These are phyloP conservation scores for Sinocyclocheilus maitianheensis DNA, from an alignment of 2,113 vertebrate genomes.

Conservation along the genomic window DNA sequence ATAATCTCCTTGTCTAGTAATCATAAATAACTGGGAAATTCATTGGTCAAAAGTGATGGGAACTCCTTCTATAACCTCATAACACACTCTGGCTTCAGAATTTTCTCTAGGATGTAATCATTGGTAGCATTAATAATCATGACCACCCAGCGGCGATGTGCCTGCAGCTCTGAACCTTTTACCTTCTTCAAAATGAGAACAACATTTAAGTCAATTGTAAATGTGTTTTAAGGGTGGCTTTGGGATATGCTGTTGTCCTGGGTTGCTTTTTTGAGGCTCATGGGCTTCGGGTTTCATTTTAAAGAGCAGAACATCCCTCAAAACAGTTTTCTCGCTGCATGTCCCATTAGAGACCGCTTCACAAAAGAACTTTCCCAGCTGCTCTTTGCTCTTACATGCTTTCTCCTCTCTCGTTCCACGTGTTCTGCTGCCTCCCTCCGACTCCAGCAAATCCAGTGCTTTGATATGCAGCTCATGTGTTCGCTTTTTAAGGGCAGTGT, in stretches of 20 bases:
- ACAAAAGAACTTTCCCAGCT: constrained; percentile 10
- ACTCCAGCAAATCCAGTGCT: constrained; percentile 6
- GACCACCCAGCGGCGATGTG: neutral
- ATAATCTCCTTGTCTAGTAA: neutral
- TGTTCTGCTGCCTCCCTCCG: neutral
- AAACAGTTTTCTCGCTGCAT: neutral
- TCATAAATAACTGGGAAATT: neutral
- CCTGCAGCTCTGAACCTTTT: constrained; percentile 1
- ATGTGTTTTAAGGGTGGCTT: neutral
- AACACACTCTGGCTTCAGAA: neutral
- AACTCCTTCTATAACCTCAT: neutral
- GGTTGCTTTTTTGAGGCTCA: neutral
- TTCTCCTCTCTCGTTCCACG: neutral
- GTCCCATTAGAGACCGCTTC: constrained; percentile 19
- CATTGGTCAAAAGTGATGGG: neutral
- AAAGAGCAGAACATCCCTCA: neutral
- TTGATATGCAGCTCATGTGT: constrained; percentile 31
- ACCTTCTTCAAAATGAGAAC: neutral
- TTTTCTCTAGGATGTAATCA: neutral
- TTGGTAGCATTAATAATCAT: constrained; percentile 3
- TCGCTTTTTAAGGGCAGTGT: neutral
- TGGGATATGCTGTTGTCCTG: neutral
- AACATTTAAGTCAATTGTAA: neutral
- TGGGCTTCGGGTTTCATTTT: neutral
- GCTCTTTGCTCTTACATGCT: neutral